phyloP scores from a whole-genome alignment of 1,140 invertebrate genomes.

The Caerostris darwini region DNA sequence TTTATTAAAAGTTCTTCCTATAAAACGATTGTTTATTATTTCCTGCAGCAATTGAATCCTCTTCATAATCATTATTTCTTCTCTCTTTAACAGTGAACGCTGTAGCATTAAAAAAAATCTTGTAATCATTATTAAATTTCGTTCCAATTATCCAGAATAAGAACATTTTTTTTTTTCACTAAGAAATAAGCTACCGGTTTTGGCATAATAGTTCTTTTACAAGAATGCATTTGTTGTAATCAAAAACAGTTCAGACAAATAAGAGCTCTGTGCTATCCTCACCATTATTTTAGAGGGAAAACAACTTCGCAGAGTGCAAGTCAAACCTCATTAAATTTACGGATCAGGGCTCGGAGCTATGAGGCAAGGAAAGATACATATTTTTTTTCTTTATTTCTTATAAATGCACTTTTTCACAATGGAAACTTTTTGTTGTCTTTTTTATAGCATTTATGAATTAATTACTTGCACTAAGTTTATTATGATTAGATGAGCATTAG shows the following conservation, averaged over 20 bases:
- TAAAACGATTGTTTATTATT: not conserved
- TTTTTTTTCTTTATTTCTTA: not conserved
- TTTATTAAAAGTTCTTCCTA: not conserved
- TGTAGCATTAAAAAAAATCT: not conserved
- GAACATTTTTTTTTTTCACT: not conserved
- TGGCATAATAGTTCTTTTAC: not conserved
- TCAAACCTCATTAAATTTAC: conserved; percentile 37
- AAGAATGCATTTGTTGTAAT: not conserved
- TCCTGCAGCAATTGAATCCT: not conserved
- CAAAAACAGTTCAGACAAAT: not conserved
- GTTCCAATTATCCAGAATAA: conserved; percentile 23
- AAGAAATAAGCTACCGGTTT: not conserved
- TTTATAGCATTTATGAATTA: not conserved
- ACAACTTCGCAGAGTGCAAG: not conserved
- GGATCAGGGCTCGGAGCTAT: not conserved
- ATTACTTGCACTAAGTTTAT: not conserved
- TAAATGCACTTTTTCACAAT: not conserved
- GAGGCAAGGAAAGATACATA: not conserved
- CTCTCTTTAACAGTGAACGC: not conserved
- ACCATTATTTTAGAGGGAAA: not conserved
- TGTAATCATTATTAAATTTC: conserved; percentile 24
- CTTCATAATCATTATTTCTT: not conserved
- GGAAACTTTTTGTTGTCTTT: not conserved
- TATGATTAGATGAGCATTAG: not conserved
- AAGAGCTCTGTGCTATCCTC: not conserved